A percentile compares a stretch with the other conserved stretches of the same genome.
These are phyloP conservation scores for Rhynchophorus ferrugineus DNA, from an alignment of 1,140 invertebrate species.

Conservation along the genomic window DNA sequence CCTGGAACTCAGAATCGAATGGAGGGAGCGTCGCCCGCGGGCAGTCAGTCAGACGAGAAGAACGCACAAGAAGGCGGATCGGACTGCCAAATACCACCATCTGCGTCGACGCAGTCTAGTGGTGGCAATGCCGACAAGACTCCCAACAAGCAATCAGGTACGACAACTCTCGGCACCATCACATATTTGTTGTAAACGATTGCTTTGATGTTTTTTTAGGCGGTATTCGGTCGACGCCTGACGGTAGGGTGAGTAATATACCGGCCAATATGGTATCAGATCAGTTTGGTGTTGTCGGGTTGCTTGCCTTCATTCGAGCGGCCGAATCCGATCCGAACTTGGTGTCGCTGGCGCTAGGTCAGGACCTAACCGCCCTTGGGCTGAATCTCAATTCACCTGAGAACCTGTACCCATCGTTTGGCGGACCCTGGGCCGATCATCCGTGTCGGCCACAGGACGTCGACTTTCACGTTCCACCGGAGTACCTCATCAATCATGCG, in stretches of 20 bases:
- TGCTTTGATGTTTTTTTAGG: conserved; percentile 1
- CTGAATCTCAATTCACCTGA: conserved; percentile 97
- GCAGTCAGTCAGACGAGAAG: conserved; percentile 46
- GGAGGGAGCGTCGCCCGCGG: conserved; percentile 46
- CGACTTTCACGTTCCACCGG: conserved; percentile 96
- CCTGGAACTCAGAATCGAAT: conserved; percentile 57
- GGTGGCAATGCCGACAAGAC: conserved; percentile 8
- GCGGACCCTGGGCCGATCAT: conserved; percentile 95
- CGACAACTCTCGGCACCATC: not conserved
- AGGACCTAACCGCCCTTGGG: conserved; percentile 94
- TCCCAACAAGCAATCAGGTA: conserved; percentile 16
- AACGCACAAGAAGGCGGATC: conserved; percentile 44
- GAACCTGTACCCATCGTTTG: conserved; percentile 94
- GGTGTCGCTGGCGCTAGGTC: conserved; percentile 89
- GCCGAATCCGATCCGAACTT: conserved; percentile 95
- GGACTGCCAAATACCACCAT: conserved; percentile 16
- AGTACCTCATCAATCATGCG: conserved; percentile 93
- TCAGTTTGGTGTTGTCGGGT: conserved; percentile 97
- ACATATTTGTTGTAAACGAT: not conserved
- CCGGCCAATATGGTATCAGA: conserved; percentile 97
- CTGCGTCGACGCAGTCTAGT: conserved; percentile 37
- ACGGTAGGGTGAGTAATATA: conserved; percentile 97
- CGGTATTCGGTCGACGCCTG: conserved; percentile 91
- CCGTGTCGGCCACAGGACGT: conserved; percentile 97
- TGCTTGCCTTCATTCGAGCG: conserved; percentile 94